Evolutionary conservation across 2,113 vertebrate species (phyloP), one percentile per base, ranked within the genome.

Genomic region (Pygoscelis adeliae): DNA sequence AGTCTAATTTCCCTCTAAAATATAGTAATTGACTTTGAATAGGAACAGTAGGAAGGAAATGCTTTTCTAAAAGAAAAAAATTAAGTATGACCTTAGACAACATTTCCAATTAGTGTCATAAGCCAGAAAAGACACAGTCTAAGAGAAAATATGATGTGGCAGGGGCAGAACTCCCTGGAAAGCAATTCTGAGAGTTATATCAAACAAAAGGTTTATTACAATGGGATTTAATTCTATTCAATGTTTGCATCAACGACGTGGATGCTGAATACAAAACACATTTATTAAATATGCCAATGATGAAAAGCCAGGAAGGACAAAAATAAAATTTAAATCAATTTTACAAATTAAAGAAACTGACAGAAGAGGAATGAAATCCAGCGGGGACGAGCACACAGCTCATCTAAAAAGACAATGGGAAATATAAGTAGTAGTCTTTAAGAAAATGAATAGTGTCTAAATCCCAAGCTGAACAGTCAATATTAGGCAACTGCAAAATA

Each of bases 261-360:
- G n/a, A 92, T 59, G 44, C 29, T 71, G 70, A 93, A 91, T 63
- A 71, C 16, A 93, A 89, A 82, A 47, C 8, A 53, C 7, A 67
- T 84, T 87, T 79, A 83, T 27, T 90, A 95, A 89, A 89, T 19
- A 44, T 26, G 77, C 22, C 89, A 66, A 30, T 25, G 46, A 89
- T 40, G n/a, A 80, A 89, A 92, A 90, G 62, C 67, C 77, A 78
- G 22, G 36, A 91, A 85, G 42, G 22, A 83, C 15, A 84, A 91
- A 84, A 86, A 46, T 32, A 86, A 86, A 67, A 71, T 38, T 58
- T 80, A 71, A 70, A 84, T 78, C 42, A 55, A 67, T 78, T 81
- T 87, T 71, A 74, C n/a, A 89, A 94, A 93, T 89, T 42, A 67
- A 89, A 89, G 29, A 70, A 71, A 70, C 11, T 56, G 30, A 79